A percentile compares a stretch with the other conserved stretches of the same genome.
These are phyloP conservation scores for Chanos chanos DNA, from an alignment of 2,797 vertebrate genomes.

Conservation along the genomic window DNA sequence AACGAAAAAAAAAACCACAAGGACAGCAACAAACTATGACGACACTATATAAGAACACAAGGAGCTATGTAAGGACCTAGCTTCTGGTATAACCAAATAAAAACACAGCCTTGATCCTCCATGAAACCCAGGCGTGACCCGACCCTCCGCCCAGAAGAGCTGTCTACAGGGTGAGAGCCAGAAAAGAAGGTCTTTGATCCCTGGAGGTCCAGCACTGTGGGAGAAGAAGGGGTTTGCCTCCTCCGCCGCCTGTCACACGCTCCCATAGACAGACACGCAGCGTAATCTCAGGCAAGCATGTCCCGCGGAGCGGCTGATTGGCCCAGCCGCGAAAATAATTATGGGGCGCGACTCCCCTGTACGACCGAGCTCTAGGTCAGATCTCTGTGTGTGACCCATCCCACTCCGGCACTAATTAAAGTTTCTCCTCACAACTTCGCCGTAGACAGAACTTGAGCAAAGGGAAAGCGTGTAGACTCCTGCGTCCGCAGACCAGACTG, in stretches of 20 bases:
- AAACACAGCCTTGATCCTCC: no score
- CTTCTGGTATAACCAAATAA: no score
- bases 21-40: no score
- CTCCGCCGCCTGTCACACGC: neutral
- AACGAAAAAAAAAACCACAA: no score
- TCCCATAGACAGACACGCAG: neutral
- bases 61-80: no score
- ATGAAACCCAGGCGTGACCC: no score
- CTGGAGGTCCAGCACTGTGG: neutral
- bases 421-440: constrained; percentile 17
- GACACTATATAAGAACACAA: no score
- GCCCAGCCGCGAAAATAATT: constrained; percentile 33
- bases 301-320: constrained; percentile 17
- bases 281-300: neutral
- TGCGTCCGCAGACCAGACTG: no score
- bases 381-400: neutral
- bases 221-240: neutral
- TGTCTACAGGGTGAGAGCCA: neutral
- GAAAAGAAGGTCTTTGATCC: constrained; percentile 7
- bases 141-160: neutral
- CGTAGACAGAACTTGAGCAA: neutral
- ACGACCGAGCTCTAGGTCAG: constrained; percentile 29
- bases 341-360: constrained; percentile 12
- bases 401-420: constrained; percentile 26
- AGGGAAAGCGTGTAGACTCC: no score